These are phyloP conservation scores for Hirtodrosophila trivittata DNA, from an alignment of 2,888 invertebrate genomes.

Conservation along the genomic window DNA sequence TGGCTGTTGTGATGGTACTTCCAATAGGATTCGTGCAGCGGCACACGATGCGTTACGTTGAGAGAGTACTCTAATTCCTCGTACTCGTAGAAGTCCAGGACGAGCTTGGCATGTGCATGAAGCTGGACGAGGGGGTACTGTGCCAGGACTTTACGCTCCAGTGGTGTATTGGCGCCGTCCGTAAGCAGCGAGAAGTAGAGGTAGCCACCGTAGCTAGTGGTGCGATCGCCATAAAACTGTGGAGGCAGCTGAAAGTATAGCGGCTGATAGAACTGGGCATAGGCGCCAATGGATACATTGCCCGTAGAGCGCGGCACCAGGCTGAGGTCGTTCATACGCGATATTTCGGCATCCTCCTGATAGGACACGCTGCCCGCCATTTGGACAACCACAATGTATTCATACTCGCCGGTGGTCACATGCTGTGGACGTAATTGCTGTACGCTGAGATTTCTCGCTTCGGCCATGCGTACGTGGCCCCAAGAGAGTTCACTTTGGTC, in stretches of 20 bases:
- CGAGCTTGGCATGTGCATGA: slow-evolving; percentile 89
- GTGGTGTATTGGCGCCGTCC: slow-evolving; percentile 86
- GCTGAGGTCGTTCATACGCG: slow-evolving; percentile 86
- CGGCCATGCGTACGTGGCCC: slow-evolving; percentile 89
- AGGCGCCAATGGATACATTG: slow-evolving; percentile 83
- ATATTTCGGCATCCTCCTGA: slow-evolving; percentile 84
- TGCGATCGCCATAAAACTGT: slow-evolving; percentile 93
- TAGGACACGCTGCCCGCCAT: slow-evolving; percentile 80
- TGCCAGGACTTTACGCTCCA: slow-evolving; percentile 85
- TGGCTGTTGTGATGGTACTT: slow-evolving; percentile 83
- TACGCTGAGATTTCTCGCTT: slow-evolving; percentile 85
- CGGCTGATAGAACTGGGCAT: slow-evolving; percentile 81
- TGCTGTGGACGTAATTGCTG: slow-evolving; percentile 79
- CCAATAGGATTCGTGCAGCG: slow-evolving; percentile 93
- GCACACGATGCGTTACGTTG: slow-evolving; percentile 86
- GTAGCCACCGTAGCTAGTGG: slow-evolving; percentile 95
- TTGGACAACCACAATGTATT: slow-evolving; percentile 83
- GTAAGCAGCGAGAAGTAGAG: slow-evolving; percentile 91
- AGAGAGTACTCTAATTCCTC: slow-evolving; percentile 82
- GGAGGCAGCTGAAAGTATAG: slow-evolving; percentile 87
- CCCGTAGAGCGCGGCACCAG: slow-evolving; percentile 86
- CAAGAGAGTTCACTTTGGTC: slow-evolving; percentile 92
- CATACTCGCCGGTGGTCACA: slow-evolving; percentile 79
- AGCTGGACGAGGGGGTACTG: slow-evolving; percentile 92
- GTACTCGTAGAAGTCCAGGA: slow-evolving; percentile 89